phyloP scores from a whole-genome alignment of 1,140 invertebrate genomes.

The Drosophila ogumai region DNA sequence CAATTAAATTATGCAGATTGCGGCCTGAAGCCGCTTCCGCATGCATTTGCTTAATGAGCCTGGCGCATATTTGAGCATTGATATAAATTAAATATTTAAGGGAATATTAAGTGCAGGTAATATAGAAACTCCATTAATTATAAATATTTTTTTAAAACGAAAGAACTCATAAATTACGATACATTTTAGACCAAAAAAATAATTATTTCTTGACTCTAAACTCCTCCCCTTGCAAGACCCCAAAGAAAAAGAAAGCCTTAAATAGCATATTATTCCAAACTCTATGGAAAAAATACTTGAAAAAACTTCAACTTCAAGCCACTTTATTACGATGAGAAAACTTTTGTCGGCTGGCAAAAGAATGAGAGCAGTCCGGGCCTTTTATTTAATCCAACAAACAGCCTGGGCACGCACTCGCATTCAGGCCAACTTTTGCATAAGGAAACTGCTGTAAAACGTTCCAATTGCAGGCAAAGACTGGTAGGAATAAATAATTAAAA shows the following conservation, averaged over 20 bases:
- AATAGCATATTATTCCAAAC: conserved; percentile 42
- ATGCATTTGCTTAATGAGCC: conserved; percentile 33
- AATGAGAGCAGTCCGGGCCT: conserved; percentile 23
- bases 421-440: conserved; percentile 69
- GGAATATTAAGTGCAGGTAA: neutral
- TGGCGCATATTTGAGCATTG: conserved; percentile 13
- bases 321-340: conserved; percentile 72
- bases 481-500: neutral
- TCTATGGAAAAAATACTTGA: conserved; percentile 1
- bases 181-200: neutral
- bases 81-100: conserved; percentile 29
- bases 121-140: neutral
- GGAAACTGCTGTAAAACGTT: conserved; percentile 70
- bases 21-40: neutral
- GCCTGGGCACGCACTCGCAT: conserved; percentile 56
- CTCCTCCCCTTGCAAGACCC: neutral
- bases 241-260: neutral
- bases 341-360: conserved; percentile 33
- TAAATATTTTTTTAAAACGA: neutral
- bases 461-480: conserved; percentile 51
- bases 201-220: neutral
- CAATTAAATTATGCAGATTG: conserved; percentile 51
- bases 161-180: neutral
- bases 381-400: conserved; percentile 46
- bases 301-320: conserved; percentile 38